Percentiles rank a stretch among this genome's conserved stretches.
Conservation (phyloP, 2,113 vertebrate species). For the Ibidorhyncha struthersii region DNA sequence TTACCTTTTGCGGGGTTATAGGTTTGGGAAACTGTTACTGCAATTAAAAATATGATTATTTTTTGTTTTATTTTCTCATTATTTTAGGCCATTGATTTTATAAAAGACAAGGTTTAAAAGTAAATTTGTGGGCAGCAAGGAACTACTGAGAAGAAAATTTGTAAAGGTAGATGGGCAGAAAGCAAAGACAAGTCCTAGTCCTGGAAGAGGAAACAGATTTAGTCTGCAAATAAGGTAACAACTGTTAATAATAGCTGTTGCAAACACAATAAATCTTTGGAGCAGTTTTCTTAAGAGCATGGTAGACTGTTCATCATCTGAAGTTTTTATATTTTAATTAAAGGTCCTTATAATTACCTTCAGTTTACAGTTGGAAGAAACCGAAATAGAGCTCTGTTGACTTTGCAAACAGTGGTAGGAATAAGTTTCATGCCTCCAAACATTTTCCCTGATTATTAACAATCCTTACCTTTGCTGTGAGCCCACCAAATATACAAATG, state of each 20-base stretch:
- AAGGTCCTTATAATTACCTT: background rate
- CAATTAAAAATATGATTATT: constrained; percentile 13
- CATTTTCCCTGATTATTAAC: background rate
- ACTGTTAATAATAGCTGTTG: background rate
- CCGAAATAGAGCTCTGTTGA: background rate
- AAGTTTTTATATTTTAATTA: background rate
- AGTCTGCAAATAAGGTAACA: background rate
- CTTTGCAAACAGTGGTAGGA: background rate
- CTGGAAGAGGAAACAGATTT: background rate
- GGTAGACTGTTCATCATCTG: background rate
- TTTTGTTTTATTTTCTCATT: background rate
- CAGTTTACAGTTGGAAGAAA: background rate
- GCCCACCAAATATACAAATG: background rate
- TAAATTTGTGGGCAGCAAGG: background rate
- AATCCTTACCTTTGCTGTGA: background rate
- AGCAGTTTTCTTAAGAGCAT: background rate
- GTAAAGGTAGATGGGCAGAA: background rate
- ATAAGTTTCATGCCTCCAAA: background rate
- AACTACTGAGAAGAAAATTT: background rate
- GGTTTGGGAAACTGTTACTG: background rate
- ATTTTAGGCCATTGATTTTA: background rate
- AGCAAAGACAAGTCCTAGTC: background rate
- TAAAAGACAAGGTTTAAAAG: background rate
- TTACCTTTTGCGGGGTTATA: background rate
- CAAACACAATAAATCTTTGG: background rate